phyloP scores from a whole-genome alignment of 2,888 invertebrate species.

The Dorcus parallelipipedus region DNA sequence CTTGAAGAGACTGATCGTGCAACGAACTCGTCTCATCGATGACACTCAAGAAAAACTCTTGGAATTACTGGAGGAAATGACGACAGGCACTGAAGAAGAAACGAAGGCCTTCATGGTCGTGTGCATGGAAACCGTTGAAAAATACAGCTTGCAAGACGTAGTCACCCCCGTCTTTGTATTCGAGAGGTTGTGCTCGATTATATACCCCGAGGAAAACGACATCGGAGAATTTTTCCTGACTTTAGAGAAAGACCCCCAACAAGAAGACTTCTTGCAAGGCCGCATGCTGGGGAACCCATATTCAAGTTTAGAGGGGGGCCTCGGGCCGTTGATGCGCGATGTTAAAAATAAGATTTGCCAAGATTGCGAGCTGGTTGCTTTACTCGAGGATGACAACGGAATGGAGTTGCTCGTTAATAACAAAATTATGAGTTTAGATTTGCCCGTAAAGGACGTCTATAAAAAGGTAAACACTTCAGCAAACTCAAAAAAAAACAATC shows the following conservation, averaged over 20 bases:
- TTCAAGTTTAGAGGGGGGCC: constrained; percentile 86
- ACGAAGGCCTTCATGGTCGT: constrained; percentile 97
- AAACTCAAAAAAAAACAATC: background rate
- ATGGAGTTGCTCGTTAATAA: constrained; percentile 98
- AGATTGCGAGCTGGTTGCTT: constrained; percentile 96
- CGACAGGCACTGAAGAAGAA: constrained; percentile 91
- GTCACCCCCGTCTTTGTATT: constrained; percentile 97
- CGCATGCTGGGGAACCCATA: constrained; percentile 98
- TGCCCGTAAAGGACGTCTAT: constrained; percentile 90
- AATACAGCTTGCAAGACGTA: constrained; percentile 86
- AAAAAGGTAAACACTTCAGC: constrained; percentile 56
- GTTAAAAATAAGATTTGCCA: constrained; percentile 98
- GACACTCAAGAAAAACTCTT: constrained; percentile 94
- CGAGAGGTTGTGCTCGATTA: constrained; percentile 93
- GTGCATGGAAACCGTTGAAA: constrained; percentile 92
- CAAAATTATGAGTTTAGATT: constrained; percentile 95
- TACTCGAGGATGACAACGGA: constrained; percentile 96
- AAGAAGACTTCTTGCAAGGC: constrained; percentile 96
- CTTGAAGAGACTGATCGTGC: constrained; percentile 84
- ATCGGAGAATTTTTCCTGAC: constrained; percentile 95
- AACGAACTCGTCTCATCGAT: constrained; percentile 90
- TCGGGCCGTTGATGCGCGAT: constrained; percentile 97
- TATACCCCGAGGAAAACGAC: constrained; percentile 96
- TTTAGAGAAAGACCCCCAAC: constrained; percentile 96
- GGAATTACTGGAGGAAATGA: constrained; percentile 92